Evolutionary conservation across 2,888 invertebrate species (phyloP).

Genomic region (Pseudococcus longispinus): DNA sequence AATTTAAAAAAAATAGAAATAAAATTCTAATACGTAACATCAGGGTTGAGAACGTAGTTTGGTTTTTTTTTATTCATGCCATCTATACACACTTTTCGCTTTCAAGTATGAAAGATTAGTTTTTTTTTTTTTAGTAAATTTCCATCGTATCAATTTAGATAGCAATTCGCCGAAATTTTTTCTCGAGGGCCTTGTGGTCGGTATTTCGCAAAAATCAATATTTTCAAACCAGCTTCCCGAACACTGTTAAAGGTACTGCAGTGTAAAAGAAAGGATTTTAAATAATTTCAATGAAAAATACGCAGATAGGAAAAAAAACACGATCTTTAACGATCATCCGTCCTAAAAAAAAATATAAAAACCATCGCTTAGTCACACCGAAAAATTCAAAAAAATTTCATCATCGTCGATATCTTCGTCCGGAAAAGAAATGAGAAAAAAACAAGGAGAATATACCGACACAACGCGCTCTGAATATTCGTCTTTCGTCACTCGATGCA

Average conservation of each 20-base stretch:
- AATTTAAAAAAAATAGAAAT: background rate
- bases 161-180: background rate
- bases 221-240: background rate
- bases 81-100: background rate
- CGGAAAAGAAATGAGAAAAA: background rate
- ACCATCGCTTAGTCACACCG: background rate
- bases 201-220: background rate
- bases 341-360: background rate
- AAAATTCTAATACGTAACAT: background rate
- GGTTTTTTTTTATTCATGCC: background rate
- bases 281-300: background rate
- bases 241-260: slow-evolving; percentile 32
- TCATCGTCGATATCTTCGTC: background rate
- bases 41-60: background rate
- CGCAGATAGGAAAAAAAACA: background rate
- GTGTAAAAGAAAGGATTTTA: slow-evolving; percentile 33
- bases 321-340: background rate
- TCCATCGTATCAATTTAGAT: background rate
- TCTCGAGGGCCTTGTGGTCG: background rate
- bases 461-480: background rate
- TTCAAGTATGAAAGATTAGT: background rate
- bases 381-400: background rate
- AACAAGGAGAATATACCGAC: background rate
- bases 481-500: background rate
- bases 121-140: background rate